Base-by-base conservation (phyloP, 2,797 vertebrate genomes). In the Lithobates sylvaticus region DNA sequence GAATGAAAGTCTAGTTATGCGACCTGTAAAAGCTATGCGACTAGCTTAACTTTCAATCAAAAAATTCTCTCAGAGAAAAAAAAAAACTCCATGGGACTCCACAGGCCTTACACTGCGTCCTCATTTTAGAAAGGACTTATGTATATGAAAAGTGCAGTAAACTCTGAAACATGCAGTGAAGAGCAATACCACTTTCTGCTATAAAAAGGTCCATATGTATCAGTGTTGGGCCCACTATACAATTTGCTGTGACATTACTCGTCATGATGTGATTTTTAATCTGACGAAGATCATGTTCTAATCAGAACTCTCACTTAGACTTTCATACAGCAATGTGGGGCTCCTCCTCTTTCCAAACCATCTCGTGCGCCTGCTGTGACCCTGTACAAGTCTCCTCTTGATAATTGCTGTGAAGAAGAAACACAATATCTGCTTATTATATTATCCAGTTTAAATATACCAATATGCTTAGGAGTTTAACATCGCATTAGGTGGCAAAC, bases 351-450 rank as follows among this genome's bases (percentile, higher is more conserved):
- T 80, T 9, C 86, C 86, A 1, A 27, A 83, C 3, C 83, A 89
- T 70, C 90, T 92, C 76, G 88, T 74, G 42, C 91, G 89, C 10
- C 91, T 89, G 2, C 83, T 70, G 68, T 78, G 84, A 10, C 87
- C 84, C 15, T 89, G 42, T 39, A 90, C 89, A 71, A 92, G 88
- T 32, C 93, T 88, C 29, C 91, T 88, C 75, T 93, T 92, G 78
- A 94, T 86, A 77, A 93, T 86, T 23, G 91, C 93, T 94, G 39
- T 1, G 26, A 68, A 34, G 44, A n/a, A 70, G 18, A 67, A 36
- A 73, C 15, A 26, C 5, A 5, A 64, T 5, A 76, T 23, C 54
- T 58, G 16, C 18, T 61, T 61, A 61, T 23, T 7, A 61, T 3
- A 23, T 23, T 61, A 61, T 61, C 18, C 54, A 23, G 18, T 61